Evolutionary conservation across 1,140 invertebrate species (phyloP).

Genomic region (Platorchestia sp.): DNA sequence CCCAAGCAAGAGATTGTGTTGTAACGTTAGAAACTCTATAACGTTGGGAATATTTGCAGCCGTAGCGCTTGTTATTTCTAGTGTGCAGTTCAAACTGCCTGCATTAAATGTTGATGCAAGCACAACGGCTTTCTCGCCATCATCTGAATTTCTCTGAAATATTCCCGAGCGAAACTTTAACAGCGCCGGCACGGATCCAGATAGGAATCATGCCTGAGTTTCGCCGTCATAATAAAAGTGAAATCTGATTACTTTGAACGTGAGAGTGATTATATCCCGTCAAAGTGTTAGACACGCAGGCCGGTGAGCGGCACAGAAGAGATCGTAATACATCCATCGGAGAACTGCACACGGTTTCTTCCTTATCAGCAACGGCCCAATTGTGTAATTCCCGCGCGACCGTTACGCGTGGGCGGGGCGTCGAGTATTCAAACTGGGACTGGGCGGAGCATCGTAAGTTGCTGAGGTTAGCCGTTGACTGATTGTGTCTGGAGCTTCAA

Average conservation of each 20-base stretch:
- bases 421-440: not conserved
- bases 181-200: not conserved
- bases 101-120: constrained; percentile 1
- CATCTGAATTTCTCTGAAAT: not conserved
- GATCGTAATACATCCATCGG: not conserved
- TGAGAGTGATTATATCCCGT: not conserved
- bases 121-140: not conserved
- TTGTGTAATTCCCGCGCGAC: not conserved
- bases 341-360: not conserved
- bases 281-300: not conserved
- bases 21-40: not conserved
- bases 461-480: not conserved
- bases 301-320: not conserved
- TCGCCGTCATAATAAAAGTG: not conserved
- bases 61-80: not conserved
- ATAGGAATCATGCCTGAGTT: not conserved
- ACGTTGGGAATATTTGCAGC: not conserved
- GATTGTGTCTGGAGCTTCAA: not conserved
- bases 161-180: not conserved
- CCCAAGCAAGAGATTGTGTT: not conserved
- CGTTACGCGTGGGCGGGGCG: not conserved
- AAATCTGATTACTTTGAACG: not conserved
- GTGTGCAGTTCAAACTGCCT: not conserved
- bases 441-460: not conserved
- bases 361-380: not conserved